A percentile compares a stretch with the other conserved stretches of the same genome.
Conservation (phyloP, 2,888 invertebrate species). For the Acleris emargana region DNA sequence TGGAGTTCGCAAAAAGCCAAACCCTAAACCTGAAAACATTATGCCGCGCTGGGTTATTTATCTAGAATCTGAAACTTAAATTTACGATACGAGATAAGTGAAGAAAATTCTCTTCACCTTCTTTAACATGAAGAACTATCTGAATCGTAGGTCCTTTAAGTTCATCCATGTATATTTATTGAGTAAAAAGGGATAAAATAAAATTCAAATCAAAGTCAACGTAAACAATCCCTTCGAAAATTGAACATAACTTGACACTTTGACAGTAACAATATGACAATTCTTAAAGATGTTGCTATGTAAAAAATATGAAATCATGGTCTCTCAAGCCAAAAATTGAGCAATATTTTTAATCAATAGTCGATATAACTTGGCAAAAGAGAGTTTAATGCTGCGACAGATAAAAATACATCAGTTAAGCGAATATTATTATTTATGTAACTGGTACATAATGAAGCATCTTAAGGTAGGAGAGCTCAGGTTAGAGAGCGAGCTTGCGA, state of each 20-base stretch:
- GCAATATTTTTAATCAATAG: too few relatives aligned
- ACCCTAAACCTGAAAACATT: slow-evolving; percentile 78
- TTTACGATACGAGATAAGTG: neutral
- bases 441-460: too few relatives aligned
- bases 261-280: slow-evolving; percentile 21
- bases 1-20: slow-evolving; percentile 80
- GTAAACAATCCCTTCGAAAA: slow-evolving; percentile 63
- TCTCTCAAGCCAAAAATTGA: too few relatives aligned
- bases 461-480: too few relatives aligned
- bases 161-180: slow-evolving; percentile 83
- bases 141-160: slow-evolving; percentile 85
- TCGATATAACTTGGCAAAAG: too few relatives aligned
- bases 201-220: slow-evolving; percentile 62
- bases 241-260: slow-evolving; percentile 43
- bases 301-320: neutral
- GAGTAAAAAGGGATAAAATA: slow-evolving; percentile 46
- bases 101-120: slow-evolving; percentile 69
- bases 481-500: too few relatives aligned
- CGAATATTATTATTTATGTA: too few relatives aligned
- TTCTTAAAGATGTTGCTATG: slow-evolving; percentile 18
- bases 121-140: slow-evolving; percentile 86
- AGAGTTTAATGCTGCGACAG: too few relatives aligned
- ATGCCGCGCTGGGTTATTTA: neutral
- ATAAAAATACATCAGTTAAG: too few relatives aligned
- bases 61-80: neutral